phyloP scores from a whole-genome alignment of 2,888 invertebrate genomes.

The Cryptosula pallasiana region DNA sequence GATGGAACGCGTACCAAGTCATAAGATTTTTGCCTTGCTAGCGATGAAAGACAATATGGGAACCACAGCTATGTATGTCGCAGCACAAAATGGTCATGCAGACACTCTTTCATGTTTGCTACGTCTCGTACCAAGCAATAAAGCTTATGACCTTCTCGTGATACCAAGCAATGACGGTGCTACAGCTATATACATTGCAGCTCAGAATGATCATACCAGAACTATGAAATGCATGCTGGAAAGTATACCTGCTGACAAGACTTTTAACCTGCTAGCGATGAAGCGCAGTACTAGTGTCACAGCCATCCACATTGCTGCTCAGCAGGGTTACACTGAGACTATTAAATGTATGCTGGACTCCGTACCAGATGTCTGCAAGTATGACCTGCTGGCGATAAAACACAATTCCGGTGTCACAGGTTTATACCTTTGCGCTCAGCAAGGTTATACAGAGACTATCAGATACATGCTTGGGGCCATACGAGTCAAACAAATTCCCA shows the following conservation, averaged over 20 bases:
- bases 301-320: neutral
- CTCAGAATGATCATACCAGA: neutral
- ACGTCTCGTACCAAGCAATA: neutral
- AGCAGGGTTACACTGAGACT: neutral
- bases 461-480: neutral
- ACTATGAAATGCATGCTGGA: neutral
- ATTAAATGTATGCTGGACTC: neutral
- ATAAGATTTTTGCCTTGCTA: neutral
- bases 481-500: neutral
- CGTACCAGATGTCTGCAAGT: neutral
- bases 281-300: neutral
- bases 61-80: neutral
- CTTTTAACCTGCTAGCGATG: neutral
- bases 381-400: neutral
- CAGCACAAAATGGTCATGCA: neutral
- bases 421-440: neutral
- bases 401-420: neutral
- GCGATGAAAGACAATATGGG: neutral
- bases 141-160: neutral
- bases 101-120: neutral
- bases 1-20: neutral
- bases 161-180: neutral
- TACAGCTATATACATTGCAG: conserved; percentile 1
- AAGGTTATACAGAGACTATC: neutral
- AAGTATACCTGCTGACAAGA: neutral